Evolutionary conservation across 2,888 invertebrate species (phyloP).

Genomic region (Ypsolopha scabrella): DNA sequence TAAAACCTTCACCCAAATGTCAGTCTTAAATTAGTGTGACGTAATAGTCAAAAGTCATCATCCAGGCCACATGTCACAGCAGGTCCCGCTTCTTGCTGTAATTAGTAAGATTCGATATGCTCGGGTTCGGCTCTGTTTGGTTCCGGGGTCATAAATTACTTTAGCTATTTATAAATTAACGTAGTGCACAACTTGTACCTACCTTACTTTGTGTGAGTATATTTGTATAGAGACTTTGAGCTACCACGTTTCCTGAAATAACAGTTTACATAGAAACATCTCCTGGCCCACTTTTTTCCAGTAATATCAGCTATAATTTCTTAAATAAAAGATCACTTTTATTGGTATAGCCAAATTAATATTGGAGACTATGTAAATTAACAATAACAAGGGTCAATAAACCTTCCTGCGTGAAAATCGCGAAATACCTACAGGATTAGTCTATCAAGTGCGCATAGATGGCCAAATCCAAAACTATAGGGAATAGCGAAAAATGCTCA

Average conservation of each 20-base stretch:
- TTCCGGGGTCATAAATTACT: slow-evolving; percentile 31
- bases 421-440: too few relatives aligned
- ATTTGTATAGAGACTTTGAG: neutral
- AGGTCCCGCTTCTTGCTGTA: slow-evolving; percentile 32
- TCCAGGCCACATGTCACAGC: slow-evolving; percentile 52
- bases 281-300: too few relatives aligned
- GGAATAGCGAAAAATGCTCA: too few relatives aligned
- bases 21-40: slow-evolving; percentile 6
- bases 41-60: slow-evolving; percentile 17
- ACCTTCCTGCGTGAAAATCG: too few relatives aligned
- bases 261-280: too few relatives aligned
- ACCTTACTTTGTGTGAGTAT: neutral
- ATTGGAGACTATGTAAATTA: too few relatives aligned
- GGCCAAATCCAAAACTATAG: too few relatives aligned
- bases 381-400: too few relatives aligned
- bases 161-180: neutral
- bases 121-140: slow-evolving; percentile 30
- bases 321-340: too few relatives aligned
- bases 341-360: too few relatives aligned
- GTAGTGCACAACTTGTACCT: neutral
- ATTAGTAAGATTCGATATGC: slow-evolving; percentile 57
- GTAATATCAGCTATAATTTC: too few relatives aligned
- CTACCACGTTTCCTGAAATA: neutral
- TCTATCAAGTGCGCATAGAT: too few relatives aligned
- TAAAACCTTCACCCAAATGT: neutral